Evolutionary conservation across 2,888 invertebrate species (phyloP).

Genomic region (Odontomyia ornata): DNA sequence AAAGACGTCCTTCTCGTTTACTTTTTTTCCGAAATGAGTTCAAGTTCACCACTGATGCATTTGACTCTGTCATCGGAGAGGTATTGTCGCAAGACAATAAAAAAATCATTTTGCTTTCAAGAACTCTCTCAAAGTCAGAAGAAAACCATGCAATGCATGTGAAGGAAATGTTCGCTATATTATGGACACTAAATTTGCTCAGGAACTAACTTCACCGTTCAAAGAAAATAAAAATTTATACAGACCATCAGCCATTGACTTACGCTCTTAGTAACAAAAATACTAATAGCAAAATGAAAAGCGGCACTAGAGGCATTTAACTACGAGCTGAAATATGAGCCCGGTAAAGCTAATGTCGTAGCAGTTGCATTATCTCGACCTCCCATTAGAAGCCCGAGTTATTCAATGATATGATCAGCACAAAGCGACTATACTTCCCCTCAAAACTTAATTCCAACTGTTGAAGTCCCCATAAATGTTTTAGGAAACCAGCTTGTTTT

Average conservation of each 20-base stretch:
- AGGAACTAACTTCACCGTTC: not conserved
- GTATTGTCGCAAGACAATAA: slow-evolving; percentile 8
- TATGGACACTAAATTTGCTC: not conserved
- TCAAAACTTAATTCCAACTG: not conserved
- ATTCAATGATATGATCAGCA: not conserved
- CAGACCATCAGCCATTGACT: not conserved
- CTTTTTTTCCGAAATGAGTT: not conserved
- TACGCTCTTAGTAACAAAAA: too few species aligned
- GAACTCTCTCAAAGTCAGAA: too few species aligned
- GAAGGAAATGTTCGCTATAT: not conserved
- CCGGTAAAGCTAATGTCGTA: slow-evolving; percentile 47
- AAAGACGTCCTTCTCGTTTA: not conserved
- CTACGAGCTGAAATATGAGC: slow-evolving; percentile 45
- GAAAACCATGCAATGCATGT: not conserved
- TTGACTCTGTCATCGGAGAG: too few species aligned
- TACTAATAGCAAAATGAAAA: too few species aligned
- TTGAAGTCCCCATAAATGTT: slow-evolving; percentile 29
- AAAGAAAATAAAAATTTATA: not conserved
- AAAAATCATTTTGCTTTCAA: not conserved
- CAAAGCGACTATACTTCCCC: not conserved
- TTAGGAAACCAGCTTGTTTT: slow-evolving; percentile 28
- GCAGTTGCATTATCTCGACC: slow-evolving; percentile 46
- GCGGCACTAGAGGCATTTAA: too few species aligned
- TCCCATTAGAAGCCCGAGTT: not conserved
- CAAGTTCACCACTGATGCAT: slow-evolving; percentile 6